phyloP scores from a whole-genome alignment of 2,797 vertebrate genomes.

The Erethizon dorsatum region DNA sequence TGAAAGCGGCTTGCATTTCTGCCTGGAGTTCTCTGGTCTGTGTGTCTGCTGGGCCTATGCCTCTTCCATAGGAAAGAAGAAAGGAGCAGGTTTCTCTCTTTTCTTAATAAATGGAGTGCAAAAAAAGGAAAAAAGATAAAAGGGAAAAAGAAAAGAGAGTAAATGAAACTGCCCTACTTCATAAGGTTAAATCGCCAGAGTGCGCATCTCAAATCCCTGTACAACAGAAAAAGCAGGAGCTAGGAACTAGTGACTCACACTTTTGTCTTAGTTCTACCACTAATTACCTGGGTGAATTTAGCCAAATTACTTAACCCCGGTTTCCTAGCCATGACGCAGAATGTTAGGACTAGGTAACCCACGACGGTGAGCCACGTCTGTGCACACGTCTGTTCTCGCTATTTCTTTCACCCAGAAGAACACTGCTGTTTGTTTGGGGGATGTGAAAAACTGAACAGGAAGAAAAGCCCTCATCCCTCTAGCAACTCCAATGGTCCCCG shows the following conservation, averaged over 20 bases:
- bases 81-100: background rate
- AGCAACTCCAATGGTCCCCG: background rate
- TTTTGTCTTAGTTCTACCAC: background rate
- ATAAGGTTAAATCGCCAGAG: background rate
- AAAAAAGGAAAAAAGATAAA: background rate
- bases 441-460: background rate
- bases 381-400: background rate
- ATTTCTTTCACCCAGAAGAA: background rate
- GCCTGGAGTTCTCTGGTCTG: constrained; percentile 30
- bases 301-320: background rate
- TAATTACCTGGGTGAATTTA: background rate
- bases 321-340: background rate
- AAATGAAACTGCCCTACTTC: background rate
- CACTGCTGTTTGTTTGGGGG: background rate
- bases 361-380: background rate
- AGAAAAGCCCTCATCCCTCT: background rate
- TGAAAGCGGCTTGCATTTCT: constrained; percentile 38
- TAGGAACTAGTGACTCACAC: background rate
- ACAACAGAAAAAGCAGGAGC: background rate
- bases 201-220: fast-evolving
- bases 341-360: background rate
- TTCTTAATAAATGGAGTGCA: background rate
- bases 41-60: background rate
- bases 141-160: background rate
- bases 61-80: background rate